Base-by-base conservation (phyloP, 2,888 invertebrate genomes). In the Catonia carolina region DNA sequence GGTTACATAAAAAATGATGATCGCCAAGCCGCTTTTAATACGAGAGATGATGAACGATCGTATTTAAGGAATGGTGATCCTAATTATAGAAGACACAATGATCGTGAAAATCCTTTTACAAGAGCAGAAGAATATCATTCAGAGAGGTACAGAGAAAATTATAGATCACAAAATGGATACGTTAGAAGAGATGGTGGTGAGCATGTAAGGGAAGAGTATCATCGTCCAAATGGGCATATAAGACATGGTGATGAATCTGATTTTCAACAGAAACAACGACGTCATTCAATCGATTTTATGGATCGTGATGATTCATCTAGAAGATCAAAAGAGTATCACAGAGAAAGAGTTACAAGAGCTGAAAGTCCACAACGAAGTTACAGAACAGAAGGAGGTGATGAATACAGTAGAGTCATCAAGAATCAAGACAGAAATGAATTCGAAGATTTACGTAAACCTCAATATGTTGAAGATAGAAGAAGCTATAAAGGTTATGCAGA, bases 221-320 rank as follows among this genome's bases (percentile, higher is more conserved):
- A 10, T 3, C 20, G 45, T 20, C 22, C 20, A 7, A 45, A 45
- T 10, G 45, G 45, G 17, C 20, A 45, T 20, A 20, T 45, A 23
- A 27, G 27, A n/a, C 23, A 45, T n/a, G 22, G 27, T 18, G 27
- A 27, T 7, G 45, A 45, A 3, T 27, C 22, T 12, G 45, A 45
- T 22, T 20, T 45, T 8, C 14, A 18, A 23, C 14, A 22, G 14
- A 45, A 45, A n/a, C 23, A 45, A 6, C 18, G 45, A 5, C 17
- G 45, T 7, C 45, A 45, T 45, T 45, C 45, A 10, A 45, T 45
- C 6, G 45, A 45, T 45, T 45, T 22, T 23, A 14, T 45, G 2
- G 23, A 45, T 8, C 18, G 27, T 14, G 45, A 45, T 23, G 45
- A 45, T 45, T 20, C 18, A 22, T 45, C 22, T 45, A 17, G 45